Evolutionary conservation across 2,888 invertebrate genomes (phyloP).

Genomic region (Cylindroiulus punctatus): DNA sequence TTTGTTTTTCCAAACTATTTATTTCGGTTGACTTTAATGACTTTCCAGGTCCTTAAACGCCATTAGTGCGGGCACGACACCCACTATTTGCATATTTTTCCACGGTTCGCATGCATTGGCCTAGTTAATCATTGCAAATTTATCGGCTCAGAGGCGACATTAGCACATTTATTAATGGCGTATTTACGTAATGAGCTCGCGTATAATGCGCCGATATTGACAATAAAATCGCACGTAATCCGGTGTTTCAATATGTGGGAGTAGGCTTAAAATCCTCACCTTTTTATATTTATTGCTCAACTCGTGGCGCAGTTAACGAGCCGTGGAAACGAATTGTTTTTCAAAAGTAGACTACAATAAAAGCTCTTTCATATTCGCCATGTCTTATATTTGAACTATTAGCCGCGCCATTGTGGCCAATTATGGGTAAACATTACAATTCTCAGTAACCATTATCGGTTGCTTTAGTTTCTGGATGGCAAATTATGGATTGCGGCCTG

Average conservation of each 20-base stretch:
- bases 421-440: constrained; percentile 35
- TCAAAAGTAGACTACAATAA: not conserved
- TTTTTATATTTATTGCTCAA: not conserved
- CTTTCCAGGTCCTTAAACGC: not conserved
- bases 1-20: not conserved
- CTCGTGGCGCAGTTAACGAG: not conserved
- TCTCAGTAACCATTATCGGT: constrained; percentile 22
- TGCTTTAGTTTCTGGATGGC: not conserved
- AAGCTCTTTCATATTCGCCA: constrained; percentile 30
- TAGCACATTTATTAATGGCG: not conserved
- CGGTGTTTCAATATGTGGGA: not conserved
- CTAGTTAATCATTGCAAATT: not conserved
- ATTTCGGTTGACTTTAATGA: constrained; percentile 35
- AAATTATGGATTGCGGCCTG: not conserved
- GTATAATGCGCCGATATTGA: not conserved
- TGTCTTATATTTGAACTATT: constrained; percentile 39
- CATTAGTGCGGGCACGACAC: not conserved
- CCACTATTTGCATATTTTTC: not conserved
- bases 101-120: not conserved
- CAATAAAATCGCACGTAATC: not conserved
- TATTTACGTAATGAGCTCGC: not conserved
- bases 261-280: not conserved
- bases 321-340: not conserved
- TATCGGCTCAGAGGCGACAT: not conserved
- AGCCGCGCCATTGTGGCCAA: constrained; percentile 3